Percentiles rank a stretch among this genome's conserved stretches.
phyloP scores from a whole-genome alignment of 1,140 invertebrate species.

The Drosophila nikananu region DNA sequence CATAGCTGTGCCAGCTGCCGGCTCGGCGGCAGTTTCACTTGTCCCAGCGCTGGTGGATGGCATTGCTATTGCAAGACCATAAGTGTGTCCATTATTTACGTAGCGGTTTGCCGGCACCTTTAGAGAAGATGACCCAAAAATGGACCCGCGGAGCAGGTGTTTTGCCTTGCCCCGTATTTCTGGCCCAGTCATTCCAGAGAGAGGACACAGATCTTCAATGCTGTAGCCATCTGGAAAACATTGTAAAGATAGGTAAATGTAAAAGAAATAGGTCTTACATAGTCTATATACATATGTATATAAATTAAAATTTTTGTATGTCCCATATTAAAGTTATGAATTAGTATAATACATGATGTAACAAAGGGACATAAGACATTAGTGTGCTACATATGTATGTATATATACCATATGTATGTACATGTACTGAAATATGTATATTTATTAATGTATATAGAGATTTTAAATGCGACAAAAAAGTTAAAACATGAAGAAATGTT shows the following conservation, averaged over 20 bases:
- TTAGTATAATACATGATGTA: too few species aligned
- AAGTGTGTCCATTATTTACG: constrained; percentile 52
- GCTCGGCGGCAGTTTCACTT: constrained; percentile 26
- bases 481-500: too few species aligned
- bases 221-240: constrained; percentile 71
- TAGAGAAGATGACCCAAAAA: constrained; percentile 63
- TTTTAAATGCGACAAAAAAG: too few species aligned
- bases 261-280: background rate
- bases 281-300: too few species aligned
- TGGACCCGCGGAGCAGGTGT: constrained; percentile 74
- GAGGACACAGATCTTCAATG: constrained; percentile 78
- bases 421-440: too few species aligned
- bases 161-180: constrained; percentile 71
- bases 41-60: constrained; percentile 16
- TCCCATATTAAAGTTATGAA: too few species aligned
- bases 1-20: constrained; percentile 12
- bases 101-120: constrained; percentile 65
- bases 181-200: constrained; percentile 39
- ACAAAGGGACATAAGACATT: too few species aligned
- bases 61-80: constrained; percentile 30
- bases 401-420: too few species aligned
- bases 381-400: too few species aligned
- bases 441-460: too few species aligned
- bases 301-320: too few species aligned
- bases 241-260: background rate